Evolutionary conservation across 2,113 vertebrate species (phyloP), one percentile per base, ranked within the genome.

Genomic region (Bothrops jararaca): DNA sequence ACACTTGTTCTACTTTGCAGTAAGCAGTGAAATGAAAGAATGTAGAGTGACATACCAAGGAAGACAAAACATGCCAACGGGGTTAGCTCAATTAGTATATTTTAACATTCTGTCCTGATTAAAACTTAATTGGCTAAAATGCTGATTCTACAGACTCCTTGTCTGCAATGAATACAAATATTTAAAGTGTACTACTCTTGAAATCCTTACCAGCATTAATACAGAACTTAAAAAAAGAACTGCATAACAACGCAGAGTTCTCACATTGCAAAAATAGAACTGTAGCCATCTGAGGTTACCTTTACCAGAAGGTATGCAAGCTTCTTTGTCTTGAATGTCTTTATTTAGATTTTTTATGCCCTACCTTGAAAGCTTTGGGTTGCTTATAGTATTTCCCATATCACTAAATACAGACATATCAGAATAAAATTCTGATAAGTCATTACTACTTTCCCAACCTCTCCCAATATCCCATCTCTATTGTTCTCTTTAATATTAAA

Each of bases 51-150:
- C 60, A 0, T 92, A 94, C 93, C n/a, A 87, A 94, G 86, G 86
- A 94, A 94, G 92, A 93, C 92, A 91, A 90, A 92, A 95, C 91
- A 93, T 94, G 92, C 91, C 93, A 93, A 87, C 85, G 86, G 85
- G 91, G 93, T 96, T 93, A 94, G 88, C 95, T 94, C 93, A 96
- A 95, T 97, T 96, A 96, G 93, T 96, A 18, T 94, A 93, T 95
- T 97, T 96, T 94, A 96, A 92, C 93, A 96, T 96, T 96, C 94
- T 95, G 92, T 95, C 94, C 94, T 95, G 95, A 97, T 97, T 97
- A 96, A 96, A 96, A 91, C 92, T 95, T 96, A 96, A 97, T 96
- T 96, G 94, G 86, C 91, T 87, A 93, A 95, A 96, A 95, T 93
- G 95, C 90, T 92, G 94, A 89, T 91, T 94, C 87, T 0, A 5